These are phyloP conservation scores for Polylopha cassiicola DNA, from an alignment of 2,888 invertebrate species.

Conservation along the genomic window DNA sequence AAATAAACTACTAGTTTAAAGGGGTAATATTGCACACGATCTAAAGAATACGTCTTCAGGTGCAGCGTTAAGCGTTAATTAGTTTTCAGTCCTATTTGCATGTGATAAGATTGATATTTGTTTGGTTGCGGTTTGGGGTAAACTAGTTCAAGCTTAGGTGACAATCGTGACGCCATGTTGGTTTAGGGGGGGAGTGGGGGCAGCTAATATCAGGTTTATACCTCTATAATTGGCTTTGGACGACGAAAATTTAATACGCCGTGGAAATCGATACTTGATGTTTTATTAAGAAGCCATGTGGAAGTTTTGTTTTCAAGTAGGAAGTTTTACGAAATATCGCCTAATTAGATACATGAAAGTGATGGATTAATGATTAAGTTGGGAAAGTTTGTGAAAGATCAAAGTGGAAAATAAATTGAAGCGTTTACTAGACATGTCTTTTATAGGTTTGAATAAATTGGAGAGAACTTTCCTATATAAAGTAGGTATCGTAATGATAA, in stretches of 20 bases:
- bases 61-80: conserved; percentile 33
- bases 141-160: conserved; percentile 57
- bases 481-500: too few species aligned
- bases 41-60: conserved; percentile 66
- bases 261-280: conserved; percentile 49
- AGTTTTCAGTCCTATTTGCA: conserved; percentile 30
- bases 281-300: conserved; percentile 51
- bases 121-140: conserved; percentile 24
- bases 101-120: conserved; percentile 29
- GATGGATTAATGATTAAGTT: conserved; percentile 9
- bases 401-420: too few species aligned
- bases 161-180: conserved; percentile 75
- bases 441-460: too few species aligned
- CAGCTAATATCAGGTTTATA: conserved; percentile 70
- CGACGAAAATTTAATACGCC: conserved; percentile 53
- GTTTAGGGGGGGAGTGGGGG: conserved; percentile 60
- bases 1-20: conserved; percentile 35
- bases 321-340: conserved; percentile 25
- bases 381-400: conserved; percentile 10
- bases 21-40: conserved; percentile 61
- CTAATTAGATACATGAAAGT: conserved; percentile 29
- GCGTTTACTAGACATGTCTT: too few species aligned
- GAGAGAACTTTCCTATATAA: too few species aligned
- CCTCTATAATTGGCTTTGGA: conserved; percentile 67
- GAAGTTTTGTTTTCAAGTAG: conserved; percentile 34